These are phyloP conservation scores for Acrocera orbiculus DNA, from an alignment of 2,888 invertebrate species.

Conservation along the genomic window DNA sequence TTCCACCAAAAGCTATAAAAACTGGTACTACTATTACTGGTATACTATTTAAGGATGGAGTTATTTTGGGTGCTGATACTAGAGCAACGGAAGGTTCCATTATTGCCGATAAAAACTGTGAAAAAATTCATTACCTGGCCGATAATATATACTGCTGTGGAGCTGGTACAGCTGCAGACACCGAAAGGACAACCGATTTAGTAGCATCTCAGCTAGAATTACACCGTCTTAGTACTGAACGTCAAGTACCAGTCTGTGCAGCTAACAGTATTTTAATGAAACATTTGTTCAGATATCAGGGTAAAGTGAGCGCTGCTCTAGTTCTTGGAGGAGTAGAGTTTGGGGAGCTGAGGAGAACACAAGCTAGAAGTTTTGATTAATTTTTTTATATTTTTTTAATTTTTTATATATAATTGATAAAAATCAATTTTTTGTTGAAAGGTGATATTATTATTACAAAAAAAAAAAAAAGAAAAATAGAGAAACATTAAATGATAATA, in stretches of 20 bases:
- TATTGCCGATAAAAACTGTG: conserved; percentile 91
- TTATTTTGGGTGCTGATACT: conserved; percentile 95
- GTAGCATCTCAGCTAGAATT: conserved; percentile 87
- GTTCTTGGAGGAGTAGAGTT: conserved; percentile 95
- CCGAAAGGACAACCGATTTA: conserved; percentile 84
- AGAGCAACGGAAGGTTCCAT: conserved; percentile 90
- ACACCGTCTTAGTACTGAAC: conserved; percentile 79
- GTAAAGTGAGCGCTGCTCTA: conserved; percentile 86
- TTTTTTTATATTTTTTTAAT: too few relatives aligned
- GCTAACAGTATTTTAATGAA: conserved; percentile 86
- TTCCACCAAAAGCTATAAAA: conserved; percentile 71
- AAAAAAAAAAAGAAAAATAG: too few relatives aligned
- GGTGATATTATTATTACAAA: too few relatives aligned
- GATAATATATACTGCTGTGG: conserved; percentile 91
- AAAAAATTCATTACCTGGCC: conserved; percentile 82
- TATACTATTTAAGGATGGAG: conserved; percentile 79
- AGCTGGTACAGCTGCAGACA: conserved; percentile 97
- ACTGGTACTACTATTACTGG: conserved; percentile 98
- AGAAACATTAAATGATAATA: too few relatives aligned
- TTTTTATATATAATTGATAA: too few relatives aligned
- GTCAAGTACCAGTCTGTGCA: conserved; percentile 75
- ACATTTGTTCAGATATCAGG: conserved; percentile 85
- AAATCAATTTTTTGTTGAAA: too few relatives aligned
- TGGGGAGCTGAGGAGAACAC: too few relatives aligned
- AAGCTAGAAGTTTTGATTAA: too few relatives aligned